Conservation (phyloP, 2,888 invertebrate species). For the Drosophila emarginata region DNA sequence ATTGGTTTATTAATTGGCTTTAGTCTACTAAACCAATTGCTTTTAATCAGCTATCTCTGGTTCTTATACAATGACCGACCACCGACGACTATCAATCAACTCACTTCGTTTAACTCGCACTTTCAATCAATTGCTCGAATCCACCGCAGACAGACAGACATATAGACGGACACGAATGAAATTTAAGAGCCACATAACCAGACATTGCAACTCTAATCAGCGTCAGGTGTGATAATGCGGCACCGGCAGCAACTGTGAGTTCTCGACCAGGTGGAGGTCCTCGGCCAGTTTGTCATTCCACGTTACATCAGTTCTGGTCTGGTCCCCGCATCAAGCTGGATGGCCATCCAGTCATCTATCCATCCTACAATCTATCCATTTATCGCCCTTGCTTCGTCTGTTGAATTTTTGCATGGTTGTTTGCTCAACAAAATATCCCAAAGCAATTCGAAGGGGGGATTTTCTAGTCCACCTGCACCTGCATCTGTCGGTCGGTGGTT, state of each 20-base stretch:
- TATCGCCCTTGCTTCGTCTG: constrained; percentile 33
- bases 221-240: constrained; percentile 68
- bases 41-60: constrained; percentile 1
- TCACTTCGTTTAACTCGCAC: constrained; percentile 38
- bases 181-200: constrained; percentile 43
- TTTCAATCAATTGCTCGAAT: constrained; percentile 46
- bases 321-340: constrained; percentile 16
- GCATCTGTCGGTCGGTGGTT: constrained; percentile 22
- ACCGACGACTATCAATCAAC: constrained; percentile 48
- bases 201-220: constrained; percentile 48
- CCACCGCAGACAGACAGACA: constrained; percentile 20
- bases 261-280: constrained; percentile 18
- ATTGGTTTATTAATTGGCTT: not conserved
- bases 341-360: constrained; percentile 8
- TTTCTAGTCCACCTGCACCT: constrained; percentile 37
- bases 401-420: constrained; percentile 61
- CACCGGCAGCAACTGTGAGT: not conserved
- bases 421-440: constrained; percentile 63
- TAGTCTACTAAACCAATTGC: not conserved
- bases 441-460: constrained; percentile 53
- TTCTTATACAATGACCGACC: not conserved
- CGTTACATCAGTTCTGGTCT: constrained; percentile 41
- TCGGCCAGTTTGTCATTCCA: constrained; percentile 62
- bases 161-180: constrained; percentile 28
- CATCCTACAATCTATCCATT: constrained; percentile 15